Evolutionary conservation across 1,140 invertebrate genomes (phyloP).

Genomic region (Potamilus streckersoni): DNA sequence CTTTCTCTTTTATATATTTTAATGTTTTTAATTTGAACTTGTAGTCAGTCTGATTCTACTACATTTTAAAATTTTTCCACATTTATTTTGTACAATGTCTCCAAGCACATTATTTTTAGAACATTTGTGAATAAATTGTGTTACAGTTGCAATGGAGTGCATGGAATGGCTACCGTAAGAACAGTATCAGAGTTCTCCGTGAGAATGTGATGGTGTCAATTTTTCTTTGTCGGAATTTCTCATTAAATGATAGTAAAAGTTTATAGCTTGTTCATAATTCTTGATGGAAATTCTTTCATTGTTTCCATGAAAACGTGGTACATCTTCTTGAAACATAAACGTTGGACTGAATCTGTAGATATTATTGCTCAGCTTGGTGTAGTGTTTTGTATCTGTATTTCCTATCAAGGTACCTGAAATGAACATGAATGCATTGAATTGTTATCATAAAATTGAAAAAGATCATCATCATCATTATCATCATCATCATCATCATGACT

Average conservation of each 20-base stretch:
- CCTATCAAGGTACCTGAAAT: slow-evolving; percentile 69
- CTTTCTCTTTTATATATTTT: too few species aligned
- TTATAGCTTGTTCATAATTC: slow-evolving; percentile 70
- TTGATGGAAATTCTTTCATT: slow-evolving; percentile 72
- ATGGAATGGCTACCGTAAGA: too few species aligned
- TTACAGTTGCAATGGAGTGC: too few species aligned
- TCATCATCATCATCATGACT: too few species aligned
- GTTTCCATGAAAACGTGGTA: slow-evolving; percentile 70
- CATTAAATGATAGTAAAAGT: slow-evolving; percentile 73
- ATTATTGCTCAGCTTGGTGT: slow-evolving; percentile 68
- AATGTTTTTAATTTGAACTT: too few species aligned
- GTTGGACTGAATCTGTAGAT: slow-evolving; percentile 72
- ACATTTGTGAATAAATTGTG: too few species aligned
- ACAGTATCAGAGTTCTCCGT: slow-evolving; percentile 35
- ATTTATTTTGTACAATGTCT: too few species aligned
- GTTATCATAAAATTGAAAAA: too few species aligned
- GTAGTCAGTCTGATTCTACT: too few species aligned
- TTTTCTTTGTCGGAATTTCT: slow-evolving; percentile 67
- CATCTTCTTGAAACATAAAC: slow-evolving; percentile 65
- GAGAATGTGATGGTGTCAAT: slow-evolving; percentile 39
- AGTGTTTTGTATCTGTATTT: slow-evolving; percentile 73
- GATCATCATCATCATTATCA: background rate
- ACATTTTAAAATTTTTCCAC: too few species aligned
- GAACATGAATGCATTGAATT: background rate
- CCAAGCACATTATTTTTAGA: too few species aligned